Percentiles rank a stretch among this genome's conserved stretches.
These are phyloP conservation scores for Dolichoris vasculosae DNA, from an alignment of 1,140 invertebrate species.

Conservation along the genomic window DNA sequence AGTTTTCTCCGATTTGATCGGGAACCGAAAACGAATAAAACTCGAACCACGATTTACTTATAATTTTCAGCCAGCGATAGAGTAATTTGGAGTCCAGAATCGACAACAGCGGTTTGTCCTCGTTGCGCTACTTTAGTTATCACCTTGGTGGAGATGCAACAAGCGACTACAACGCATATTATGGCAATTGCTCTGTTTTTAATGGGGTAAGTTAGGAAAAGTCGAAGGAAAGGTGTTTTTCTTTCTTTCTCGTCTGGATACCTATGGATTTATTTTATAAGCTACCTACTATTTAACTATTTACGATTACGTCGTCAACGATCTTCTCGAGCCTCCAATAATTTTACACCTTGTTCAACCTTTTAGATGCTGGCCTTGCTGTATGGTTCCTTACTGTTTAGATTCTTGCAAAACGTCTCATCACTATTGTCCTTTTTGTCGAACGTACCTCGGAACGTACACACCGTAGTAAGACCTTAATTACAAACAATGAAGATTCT, in stretches of 20 bases:
- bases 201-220: constrained; percentile 50
- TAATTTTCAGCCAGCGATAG: constrained; percentile 44
- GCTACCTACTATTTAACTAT: too few relatives aligned
- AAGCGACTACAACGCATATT: constrained; percentile 64
- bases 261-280: too few relatives aligned
- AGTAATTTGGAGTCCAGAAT: constrained; percentile 61
- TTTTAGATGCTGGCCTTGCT: constrained; percentile 75
- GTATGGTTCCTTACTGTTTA: constrained; percentile 76
- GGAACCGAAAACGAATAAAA: too few relatives aligned
- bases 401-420: constrained; percentile 75
- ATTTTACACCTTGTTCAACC: not conserved
- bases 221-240: not conserved
- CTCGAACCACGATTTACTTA: not conserved
- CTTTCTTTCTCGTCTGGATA: too few relatives aligned
- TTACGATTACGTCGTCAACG: too few relatives aligned
- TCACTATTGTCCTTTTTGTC: constrained; percentile 76
- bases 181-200: constrained; percentile 58
- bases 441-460: constrained; percentile 73
- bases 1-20: too few relatives aligned
- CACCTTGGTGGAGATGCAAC: constrained; percentile 62
- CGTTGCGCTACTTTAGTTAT: constrained; percentile 65
- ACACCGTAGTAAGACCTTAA: constrained; percentile 61
- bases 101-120: constrained; percentile 65
- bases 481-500: too few relatives aligned
- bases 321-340: too few relatives aligned